Base-by-base conservation (phyloP, 2,797 vertebrate genomes). In the Phalanger gymnotis region DNA sequence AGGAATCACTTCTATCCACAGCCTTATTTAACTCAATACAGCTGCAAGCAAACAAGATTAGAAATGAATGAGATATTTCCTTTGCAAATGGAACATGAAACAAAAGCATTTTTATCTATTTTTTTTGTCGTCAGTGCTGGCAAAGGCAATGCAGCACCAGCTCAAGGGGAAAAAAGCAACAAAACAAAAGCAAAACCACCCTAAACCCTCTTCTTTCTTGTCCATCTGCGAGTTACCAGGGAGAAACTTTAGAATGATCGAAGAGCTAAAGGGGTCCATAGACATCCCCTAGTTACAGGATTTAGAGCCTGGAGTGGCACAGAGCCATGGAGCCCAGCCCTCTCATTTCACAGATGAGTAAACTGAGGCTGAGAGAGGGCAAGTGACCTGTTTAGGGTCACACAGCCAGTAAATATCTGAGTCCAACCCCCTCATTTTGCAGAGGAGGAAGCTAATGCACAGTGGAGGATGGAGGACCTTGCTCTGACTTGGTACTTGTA, bases 21-120 rank as follows among this genome's bases (percentile, higher is more conserved):
- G 94, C 95, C 73, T 94, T 92, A 54, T 96, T 97, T 93, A 96
- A 96, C 96, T 81, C 94, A 96, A 90, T 91, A 73, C 97, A 98
- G 97, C 94, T 97, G 95, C 95, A 96, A 94, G 94, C 66, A 97
- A 96, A 91, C 93, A 93, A 97, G 96, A 96, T 97, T 98, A 97
- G 81, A 97, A 97, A 94, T 54, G 90, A 98, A 97, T 54, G 92
- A 93, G 54, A 90, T 90, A 54, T 96, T 98, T 98, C 96, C 94
- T 97, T 95, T 66, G 93, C 92, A 98, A 98, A 98, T 91, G 97
- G 96, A 98, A 98, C 95, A 96, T 30, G 93, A 96, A 96, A 93
- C 94, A 97, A 98, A 97, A 96, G 61, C 97, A 96, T 61, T 58
- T 92, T 90, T 34, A 90, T 94, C 91, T 3, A 91, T 95, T 73